Evolutionary conservation across 2,888 invertebrate genomes (phyloP), one percentile per base, ranked within the genome.

Genomic region (Sialis fuliginosa): DNA sequence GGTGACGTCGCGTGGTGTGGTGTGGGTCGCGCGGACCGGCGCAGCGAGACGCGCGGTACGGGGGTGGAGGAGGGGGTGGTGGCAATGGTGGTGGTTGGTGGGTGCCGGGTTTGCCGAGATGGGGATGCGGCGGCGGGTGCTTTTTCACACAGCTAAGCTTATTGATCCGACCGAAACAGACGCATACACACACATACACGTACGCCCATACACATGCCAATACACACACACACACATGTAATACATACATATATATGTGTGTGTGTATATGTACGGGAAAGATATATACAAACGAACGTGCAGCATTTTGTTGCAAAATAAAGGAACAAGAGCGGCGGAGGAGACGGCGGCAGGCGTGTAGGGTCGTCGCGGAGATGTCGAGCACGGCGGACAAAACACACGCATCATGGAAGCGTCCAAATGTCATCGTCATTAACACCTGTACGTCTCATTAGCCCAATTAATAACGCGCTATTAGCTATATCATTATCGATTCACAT

Each of bases 41-140:
- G 22, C 69, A 69, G 63, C 63, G 63, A 64, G 62, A 63, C 63
- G 61, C 65, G 65, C 66, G 66, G 68, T 68, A 68, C 67, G 64
- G 67, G 66, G 37, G 37, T 37, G 37, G 37, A 35, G 37, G 37
- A 37, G 37, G 10, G 37, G 37, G 37, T 12, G 65, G 62, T 59
- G 61, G 69, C 69, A 69, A 64, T 65, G 66, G 69, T 67, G 68
- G 65, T 68, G 69, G 67, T 37, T 37, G 12, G 37, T 37, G 37
- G 37, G 37, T 37, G 37, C 10, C 10, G n/a, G 37, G 37, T 37
- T 37, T 10, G 6, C n/a, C 37, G 10, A n/a, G 9, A n/a, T 12
- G 10, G 37, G 37, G 37, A 37, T 22, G 22, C 42, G 22, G 42
- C 10, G 22, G 30, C 30, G 35, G 47, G 35, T 47, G 47, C 42